Base-by-base conservation (phyloP, 1,140 invertebrate genomes). In the Heliconius himera region DNA sequence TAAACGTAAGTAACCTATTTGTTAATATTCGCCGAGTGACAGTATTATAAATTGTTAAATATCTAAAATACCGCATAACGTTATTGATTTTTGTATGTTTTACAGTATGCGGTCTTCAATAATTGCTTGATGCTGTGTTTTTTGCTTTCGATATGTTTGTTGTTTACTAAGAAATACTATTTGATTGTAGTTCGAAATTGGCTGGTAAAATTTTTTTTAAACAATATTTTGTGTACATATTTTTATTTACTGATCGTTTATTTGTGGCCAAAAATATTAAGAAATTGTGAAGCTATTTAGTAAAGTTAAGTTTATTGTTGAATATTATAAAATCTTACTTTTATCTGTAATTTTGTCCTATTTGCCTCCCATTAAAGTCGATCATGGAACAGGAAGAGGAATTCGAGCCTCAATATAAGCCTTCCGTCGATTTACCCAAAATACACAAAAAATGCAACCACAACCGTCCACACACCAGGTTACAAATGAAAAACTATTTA, bases 401-500 rank as follows among this genome's bases (percentile, higher is more conserved):
- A 84, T 82, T 87, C 84, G 82, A 87, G 87, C 83, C 81, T 79
- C 74, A 83, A 74, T 82, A 81, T 88, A 92, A 87, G 85, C 74
- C 87, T 74, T 76, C 82, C 20, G 90, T 85, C 75, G 92, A 94
- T 79, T 89, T 93, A 82, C 92, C 92, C 76, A 90, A 91, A 90
- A 90, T 94, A 88, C 92, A 94, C 86, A 86, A 86, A 87, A 91
- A 90, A 89, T 88, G 88, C 88, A 91, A 93, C 90, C 85, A 89
- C 81, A 90, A 87, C 91, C 92, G 92, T 93, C 92, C 92, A 90
- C 88, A 91, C 88, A 86, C 91, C 89, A 93, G 92, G 92, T 94
- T 91, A 86, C 79, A 83, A 82, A 78, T 83, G 80, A 76, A 76
- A 85, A 80, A 76, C 79, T 74, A 78, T 26, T 76, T 76, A 51